Evolutionary conservation across 2,113 vertebrate genomes (phyloP).

Genomic region (Accipiter cooperii): DNA sequence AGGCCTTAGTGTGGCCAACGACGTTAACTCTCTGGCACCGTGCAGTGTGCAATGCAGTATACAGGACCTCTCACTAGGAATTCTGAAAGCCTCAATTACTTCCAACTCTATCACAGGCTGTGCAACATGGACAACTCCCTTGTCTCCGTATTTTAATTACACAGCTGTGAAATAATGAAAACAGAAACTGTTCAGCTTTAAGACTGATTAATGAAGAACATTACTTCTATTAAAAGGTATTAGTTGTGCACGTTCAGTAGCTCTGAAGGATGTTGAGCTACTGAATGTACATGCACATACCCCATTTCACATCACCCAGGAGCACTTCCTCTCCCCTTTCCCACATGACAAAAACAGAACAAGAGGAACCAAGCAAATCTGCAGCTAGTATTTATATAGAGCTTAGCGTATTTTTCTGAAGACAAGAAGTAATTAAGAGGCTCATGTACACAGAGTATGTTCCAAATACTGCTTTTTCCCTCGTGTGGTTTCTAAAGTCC

Average conservation of each 20-base stretch:
- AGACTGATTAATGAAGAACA: background rate
- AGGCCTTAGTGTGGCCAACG: background rate
- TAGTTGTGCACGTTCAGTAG: fast-evolving
- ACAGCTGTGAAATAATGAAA: background rate
- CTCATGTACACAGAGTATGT: background rate
- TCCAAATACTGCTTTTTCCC: background rate
- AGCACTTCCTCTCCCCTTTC: background rate
- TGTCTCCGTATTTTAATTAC: background rate
- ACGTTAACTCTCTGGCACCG: background rate
- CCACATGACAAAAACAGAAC: background rate
- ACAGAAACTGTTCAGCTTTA: background rate
- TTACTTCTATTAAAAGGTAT: background rate
- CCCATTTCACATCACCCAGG: background rate
- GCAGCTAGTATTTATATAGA: background rate
- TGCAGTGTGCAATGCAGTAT: background rate
- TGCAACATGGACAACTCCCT: background rate
- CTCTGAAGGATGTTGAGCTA: background rate
- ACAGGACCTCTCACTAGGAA: background rate
- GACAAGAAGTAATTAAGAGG: background rate
- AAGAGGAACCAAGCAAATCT: background rate
- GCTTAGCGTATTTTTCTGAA: background rate
- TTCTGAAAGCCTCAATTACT: background rate
- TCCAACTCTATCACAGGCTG: background rate
- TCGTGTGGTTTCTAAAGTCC: background rate
- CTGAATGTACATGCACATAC: too few relatives aligned